phyloP scores from a whole-genome alignment of 2,113 vertebrate genomes.

The Smithornis capensis region DNA sequence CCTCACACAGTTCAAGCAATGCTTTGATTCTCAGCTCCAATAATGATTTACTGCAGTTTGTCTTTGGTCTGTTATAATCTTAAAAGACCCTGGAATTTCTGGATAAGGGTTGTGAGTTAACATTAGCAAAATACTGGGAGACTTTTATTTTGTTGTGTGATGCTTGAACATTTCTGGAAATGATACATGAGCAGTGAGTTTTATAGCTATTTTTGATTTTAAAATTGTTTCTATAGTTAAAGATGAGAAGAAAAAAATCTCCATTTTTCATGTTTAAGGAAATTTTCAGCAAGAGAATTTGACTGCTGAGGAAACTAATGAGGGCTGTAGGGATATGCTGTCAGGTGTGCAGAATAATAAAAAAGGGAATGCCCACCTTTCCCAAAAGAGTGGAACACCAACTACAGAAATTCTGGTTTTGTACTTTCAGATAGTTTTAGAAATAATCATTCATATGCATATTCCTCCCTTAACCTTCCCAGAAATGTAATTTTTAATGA shows the following conservation, averaged over 20 bases:
- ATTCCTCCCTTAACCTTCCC: not conserved
- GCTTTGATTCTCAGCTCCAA: not conserved
- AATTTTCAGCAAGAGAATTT: not conserved
- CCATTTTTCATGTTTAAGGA: not conserved
- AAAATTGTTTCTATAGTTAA: not conserved
- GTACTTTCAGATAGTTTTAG: not conserved
- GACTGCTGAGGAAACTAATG: not conserved
- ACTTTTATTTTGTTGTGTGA: not conserved
- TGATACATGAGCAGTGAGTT: not conserved
- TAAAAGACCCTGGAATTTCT: not conserved
- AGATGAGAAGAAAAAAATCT: not conserved
- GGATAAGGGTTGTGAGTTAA: accelerated
- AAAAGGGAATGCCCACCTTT: not conserved
- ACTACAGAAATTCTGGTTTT: not conserved
- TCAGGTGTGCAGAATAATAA: not conserved
- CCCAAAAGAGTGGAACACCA: not conserved
- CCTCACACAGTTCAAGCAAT: not conserved
- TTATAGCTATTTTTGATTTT: not conserved
- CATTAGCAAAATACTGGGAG: not conserved
- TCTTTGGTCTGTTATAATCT: not conserved
- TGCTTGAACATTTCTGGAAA: not conserved
- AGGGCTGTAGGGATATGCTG: not conserved
- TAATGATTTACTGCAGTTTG: not conserved
- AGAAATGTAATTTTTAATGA: not conserved
- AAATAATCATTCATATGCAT: not conserved